phyloP scores from a whole-genome alignment of 1,140 invertebrate genomes.

The Drosophila rhopaloa region DNA sequence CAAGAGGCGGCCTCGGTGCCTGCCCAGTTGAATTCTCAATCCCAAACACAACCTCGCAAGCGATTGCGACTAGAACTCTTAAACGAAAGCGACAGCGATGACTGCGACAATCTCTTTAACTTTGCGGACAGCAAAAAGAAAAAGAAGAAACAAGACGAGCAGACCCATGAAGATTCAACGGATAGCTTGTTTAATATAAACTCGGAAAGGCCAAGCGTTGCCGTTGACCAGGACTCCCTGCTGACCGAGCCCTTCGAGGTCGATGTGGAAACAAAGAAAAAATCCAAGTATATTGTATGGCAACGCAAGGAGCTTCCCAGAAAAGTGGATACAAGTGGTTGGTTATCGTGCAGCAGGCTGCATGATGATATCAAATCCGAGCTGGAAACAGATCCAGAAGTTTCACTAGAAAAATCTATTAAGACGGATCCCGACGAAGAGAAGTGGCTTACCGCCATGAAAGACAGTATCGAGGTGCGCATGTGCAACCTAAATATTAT shows the following conservation, averaged over 20 bases:
- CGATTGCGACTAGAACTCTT: conserved; percentile 43
- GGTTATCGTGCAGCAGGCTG: conserved; percentile 71
- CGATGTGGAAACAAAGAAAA: neutral
- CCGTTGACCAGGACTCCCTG: conserved; percentile 11
- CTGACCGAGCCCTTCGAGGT: conserved; percentile 44
- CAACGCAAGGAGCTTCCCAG: conserved; percentile 41
- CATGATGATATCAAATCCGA: conserved; percentile 41
- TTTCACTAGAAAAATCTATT: conserved; percentile 8
- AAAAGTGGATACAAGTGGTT: conserved; percentile 57
- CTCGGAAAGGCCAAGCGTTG: neutral
- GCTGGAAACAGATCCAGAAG: conserved; percentile 4
- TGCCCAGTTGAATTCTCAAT: conserved; percentile 13
- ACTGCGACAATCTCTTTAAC: conserved; percentile 63
- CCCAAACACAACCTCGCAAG: conserved; percentile 45
- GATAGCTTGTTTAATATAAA: conserved; percentile 49
- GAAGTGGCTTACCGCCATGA: conserved; percentile 56
- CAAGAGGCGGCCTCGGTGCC: neutral
- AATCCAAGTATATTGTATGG: conserved; percentile 60
- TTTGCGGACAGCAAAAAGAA: conserved; percentile 53
- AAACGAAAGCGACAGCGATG: conserved; percentile 63
- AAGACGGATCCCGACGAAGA: conserved; percentile 37
- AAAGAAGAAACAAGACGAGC: conserved; percentile 7
- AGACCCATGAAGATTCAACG: conserved; percentile 15
- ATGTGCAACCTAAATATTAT: conserved; percentile 49
- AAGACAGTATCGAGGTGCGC: conserved; percentile 59